These are phyloP conservation scores for Craniophora ligustri DNA, from an alignment of 2,888 invertebrate species.

Conservation along the genomic window DNA sequence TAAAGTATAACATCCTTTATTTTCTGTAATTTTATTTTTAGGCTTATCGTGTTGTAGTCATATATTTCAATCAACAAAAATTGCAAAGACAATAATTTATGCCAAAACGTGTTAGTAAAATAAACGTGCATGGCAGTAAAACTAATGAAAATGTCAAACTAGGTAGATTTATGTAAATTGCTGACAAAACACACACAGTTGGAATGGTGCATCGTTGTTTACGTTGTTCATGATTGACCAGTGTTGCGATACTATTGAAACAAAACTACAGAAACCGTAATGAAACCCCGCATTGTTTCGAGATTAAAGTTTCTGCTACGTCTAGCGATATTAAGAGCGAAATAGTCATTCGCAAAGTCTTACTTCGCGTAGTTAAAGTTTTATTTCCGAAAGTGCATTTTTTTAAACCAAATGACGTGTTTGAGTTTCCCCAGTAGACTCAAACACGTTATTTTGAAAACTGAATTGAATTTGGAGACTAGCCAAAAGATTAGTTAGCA, in stretches of 20 bases:
- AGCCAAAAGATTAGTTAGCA: conserved; percentile 28
- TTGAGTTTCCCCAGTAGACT: no score
- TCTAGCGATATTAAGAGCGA: conserved; percentile 26
- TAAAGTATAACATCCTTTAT: conserved; percentile 33
- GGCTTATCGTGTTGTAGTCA: background rate
- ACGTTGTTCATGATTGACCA: conserved; percentile 22
- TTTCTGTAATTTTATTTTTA: conserved; percentile 44
- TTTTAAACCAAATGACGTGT: conserved; percentile 10
- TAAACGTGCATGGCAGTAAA: background rate
- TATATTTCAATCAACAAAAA: no score
- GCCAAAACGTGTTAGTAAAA: background rate
- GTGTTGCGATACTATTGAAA: conserved; percentile 19
- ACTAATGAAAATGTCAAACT: conserved; percentile 8
- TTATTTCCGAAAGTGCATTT: conserved; percentile 8
- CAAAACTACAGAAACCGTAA: conserved; percentile 22
- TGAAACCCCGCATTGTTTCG: conserved; percentile 38
- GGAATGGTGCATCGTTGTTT: conserved; percentile 4
- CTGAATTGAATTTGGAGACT: conserved; percentile 24
- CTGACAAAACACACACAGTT: conserved; percentile 15
- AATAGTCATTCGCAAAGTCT: conserved; percentile 23
- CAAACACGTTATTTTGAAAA: conserved; percentile 27
- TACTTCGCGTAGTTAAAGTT: conserved; percentile 19
- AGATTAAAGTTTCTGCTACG: conserved; percentile 41
- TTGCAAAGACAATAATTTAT: background rate
- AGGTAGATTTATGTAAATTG: conserved; percentile 31